These are phyloP conservation scores for Drosophila sturtevanti DNA, from an alignment of 1,140 invertebrate genomes.

Conservation along the genomic window DNA sequence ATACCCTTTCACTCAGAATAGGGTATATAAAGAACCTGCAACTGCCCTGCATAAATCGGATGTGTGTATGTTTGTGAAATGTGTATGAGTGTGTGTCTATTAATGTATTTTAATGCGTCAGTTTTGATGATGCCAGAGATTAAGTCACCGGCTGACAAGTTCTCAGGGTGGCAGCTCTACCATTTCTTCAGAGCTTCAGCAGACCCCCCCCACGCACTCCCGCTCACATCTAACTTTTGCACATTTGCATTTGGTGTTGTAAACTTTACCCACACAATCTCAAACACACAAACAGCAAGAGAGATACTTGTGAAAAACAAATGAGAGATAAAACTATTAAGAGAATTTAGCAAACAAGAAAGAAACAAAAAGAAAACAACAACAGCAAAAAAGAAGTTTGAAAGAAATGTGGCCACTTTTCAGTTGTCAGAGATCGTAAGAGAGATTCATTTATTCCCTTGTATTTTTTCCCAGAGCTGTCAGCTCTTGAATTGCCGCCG, in stretches of 20 bases:
- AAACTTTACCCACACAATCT: conserved; percentile 60
- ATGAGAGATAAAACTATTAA: conserved; percentile 73
- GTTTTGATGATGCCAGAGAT: conserved; percentile 69
- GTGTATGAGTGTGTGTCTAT: conserved; percentile 27
- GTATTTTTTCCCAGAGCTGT: conserved; percentile 70
- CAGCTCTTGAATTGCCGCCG: conserved; percentile 42
- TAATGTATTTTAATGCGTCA: conserved; percentile 34
- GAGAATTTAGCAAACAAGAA: conserved; percentile 72
- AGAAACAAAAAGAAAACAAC: background rate
- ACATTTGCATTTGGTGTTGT: conserved; percentile 67
- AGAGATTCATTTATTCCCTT: conserved; percentile 19
- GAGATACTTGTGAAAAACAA: conserved; percentile 4
- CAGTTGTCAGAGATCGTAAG: conserved; percentile 63
- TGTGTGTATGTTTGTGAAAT: conserved; percentile 25
- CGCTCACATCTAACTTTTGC: background rate
- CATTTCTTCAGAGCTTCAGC: conserved; percentile 54
- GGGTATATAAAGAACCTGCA: conserved; percentile 12
- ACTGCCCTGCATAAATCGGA: conserved; percentile 22
- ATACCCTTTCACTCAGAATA: background rate
- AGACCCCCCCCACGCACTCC: background rate
- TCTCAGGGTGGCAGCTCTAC: conserved; percentile 65
- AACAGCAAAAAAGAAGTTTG: conserved; percentile 55
- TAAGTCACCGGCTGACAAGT: conserved; percentile 62
- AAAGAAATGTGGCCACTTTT: conserved; percentile 78
- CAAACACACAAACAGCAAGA: conserved; percentile 13